A percentile compares a stretch with the other conserved stretches of the same genome.
phyloP scores from a whole-genome alignment of 37 sponge, comb jelly and placozoan species.

The Hexactinellida sp. region DNA sequence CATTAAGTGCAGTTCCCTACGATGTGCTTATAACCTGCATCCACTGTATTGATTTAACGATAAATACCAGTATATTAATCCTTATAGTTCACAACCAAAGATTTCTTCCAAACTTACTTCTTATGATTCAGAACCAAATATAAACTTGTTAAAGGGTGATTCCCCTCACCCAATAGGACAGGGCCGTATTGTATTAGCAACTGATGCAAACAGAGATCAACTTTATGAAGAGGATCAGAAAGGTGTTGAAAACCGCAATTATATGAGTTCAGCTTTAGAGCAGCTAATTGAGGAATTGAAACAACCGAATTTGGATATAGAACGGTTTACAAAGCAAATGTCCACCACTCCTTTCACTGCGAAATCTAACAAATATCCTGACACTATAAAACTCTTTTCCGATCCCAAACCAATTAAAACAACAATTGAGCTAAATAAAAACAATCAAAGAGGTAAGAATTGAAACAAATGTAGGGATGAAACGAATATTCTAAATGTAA shows the following conservation, averaged over 20 bases:
- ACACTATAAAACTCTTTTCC: not conserved
- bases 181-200: not conserved
- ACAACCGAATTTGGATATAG: slow-evolving; percentile 15
- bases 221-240: not conserved
- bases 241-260: slow-evolving; percentile 7
- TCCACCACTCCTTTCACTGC: not conserved
- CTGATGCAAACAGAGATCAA: not conserved
- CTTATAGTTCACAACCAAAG: too few relatives aligned
- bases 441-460: not conserved
- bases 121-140: not conserved
- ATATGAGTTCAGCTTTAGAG: not conserved
- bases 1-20: too few relatives aligned
- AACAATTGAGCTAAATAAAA: not conserved
- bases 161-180: not conserved
- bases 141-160: not conserved
- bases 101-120: not conserved
- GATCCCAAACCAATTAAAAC: not conserved
- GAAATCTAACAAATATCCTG: not conserved
- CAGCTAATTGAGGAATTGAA: slow-evolving; percentile 1
- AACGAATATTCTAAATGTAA: too few relatives aligned
- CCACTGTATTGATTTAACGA: too few relatives aligned
- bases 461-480: too few relatives aligned
- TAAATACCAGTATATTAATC: too few relatives aligned
- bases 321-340: slow-evolving; percentile 4
- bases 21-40: too few relatives aligned